phyloP scores from a whole-genome alignment of 2,888 invertebrate species.

The Dione juno region DNA sequence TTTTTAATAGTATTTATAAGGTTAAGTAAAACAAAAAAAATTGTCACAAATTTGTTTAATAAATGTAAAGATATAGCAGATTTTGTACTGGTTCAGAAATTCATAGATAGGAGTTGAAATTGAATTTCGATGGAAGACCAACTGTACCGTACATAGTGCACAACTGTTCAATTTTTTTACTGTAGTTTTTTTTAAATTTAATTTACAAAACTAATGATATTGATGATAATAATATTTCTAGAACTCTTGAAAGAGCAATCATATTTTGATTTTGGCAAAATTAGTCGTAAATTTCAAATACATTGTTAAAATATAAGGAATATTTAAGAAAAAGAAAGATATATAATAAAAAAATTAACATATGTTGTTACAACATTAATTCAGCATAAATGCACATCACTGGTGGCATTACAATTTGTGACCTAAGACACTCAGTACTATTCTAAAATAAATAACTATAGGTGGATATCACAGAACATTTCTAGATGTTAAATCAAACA shows the following conservation, averaged over 20 bases:
- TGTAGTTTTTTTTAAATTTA: not conserved
- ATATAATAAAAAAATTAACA: too few relatives aligned
- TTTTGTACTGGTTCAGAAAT: constrained; percentile 25
- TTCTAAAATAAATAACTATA: constrained; percentile 17
- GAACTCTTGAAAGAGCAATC: too few relatives aligned
- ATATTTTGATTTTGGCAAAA: too few relatives aligned
- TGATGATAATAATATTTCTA: too few relatives aligned
- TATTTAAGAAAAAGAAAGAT: too few relatives aligned
- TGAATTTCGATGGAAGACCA: constrained; percentile 23
- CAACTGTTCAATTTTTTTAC: not conserved
- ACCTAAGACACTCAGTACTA: constrained; percentile 5
- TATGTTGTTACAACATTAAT: constrained; percentile 9
- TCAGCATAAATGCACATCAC: constrained; percentile 20
- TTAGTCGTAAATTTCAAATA: too few relatives aligned
- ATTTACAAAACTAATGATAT: too few relatives aligned
- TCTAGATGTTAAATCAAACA: constrained; percentile 7
- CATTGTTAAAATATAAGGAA: too few relatives aligned
- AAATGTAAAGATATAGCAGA: constrained; percentile 9
- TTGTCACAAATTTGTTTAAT: constrained; percentile 16
- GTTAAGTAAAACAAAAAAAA: constrained; percentile 19
- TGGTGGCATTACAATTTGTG: constrained; percentile 6
- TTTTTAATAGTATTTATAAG: not conserved
- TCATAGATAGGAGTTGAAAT: not conserved
- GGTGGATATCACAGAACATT: constrained; percentile 25
- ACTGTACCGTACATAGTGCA: not conserved